These are phyloP conservation scores for Esox niger DNA, from an alignment of 2,113 vertebrate species.

Conservation along the genomic window DNA sequence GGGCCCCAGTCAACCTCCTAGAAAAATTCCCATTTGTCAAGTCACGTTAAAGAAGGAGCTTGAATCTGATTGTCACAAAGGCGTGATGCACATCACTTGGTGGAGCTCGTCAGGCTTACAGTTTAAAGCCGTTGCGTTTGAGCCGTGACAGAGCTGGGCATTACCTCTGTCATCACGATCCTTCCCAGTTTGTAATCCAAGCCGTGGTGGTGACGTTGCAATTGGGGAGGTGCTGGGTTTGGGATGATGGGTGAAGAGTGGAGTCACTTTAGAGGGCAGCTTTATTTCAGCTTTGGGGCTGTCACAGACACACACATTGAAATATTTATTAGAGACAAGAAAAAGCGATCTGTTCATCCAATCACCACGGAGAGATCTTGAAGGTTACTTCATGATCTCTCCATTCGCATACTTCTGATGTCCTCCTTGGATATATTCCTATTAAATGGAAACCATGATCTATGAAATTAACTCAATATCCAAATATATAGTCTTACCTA, in stretches of 20 bases:
- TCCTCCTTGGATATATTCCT: background rate
- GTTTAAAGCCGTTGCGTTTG: too few relatives aligned
- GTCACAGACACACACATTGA: background rate
- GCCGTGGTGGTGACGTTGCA: background rate
- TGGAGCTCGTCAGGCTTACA: too few relatives aligned
- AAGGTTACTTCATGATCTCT: too few relatives aligned
- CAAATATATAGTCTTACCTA: background rate
- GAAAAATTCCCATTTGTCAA: too few relatives aligned
- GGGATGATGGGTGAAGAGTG: background rate
- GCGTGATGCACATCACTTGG: too few relatives aligned
- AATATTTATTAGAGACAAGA: slow-evolving; percentile 20
- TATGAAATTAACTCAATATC: background rate
- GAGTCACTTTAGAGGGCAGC: background rate
- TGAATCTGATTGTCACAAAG: too few relatives aligned
- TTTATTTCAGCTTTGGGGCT: slow-evolving; percentile 8
- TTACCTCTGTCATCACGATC: background rate
- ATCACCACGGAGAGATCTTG: background rate
- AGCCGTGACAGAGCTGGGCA: too few relatives aligned
- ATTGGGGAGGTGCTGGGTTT: background rate
- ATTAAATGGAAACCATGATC: background rate
- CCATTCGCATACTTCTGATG: too few relatives aligned
- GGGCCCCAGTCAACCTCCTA: too few relatives aligned
- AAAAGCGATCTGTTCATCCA: background rate
- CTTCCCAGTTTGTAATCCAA: background rate
- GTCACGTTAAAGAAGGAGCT: too few relatives aligned